Evolutionary conservation across 2,113 vertebrate genomes (phyloP).

Genomic region (Cnemophilus loriae): DNA sequence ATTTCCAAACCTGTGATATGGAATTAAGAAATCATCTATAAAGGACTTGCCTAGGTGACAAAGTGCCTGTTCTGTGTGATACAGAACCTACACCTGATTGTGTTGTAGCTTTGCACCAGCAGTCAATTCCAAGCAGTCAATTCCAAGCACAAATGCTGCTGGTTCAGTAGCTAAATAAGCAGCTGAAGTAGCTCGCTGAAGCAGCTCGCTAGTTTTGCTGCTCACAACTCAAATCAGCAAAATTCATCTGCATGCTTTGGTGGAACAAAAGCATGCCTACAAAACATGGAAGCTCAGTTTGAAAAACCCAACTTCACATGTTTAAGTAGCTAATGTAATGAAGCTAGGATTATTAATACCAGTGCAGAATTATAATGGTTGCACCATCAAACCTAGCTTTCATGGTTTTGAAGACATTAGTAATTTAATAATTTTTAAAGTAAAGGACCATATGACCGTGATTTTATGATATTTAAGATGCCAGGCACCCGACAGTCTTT

Average conservation of each 20-base stretch:
- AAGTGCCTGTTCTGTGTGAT: not conserved
- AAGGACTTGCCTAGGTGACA: not conserved
- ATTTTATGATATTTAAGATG: not conserved
- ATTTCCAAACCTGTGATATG: not conserved
- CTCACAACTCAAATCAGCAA: not conserved
- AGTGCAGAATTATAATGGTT: not conserved
- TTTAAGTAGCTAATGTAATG: not conserved
- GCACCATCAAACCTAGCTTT: not conserved
- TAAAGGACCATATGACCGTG: not conserved
- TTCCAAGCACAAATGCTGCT: not conserved
- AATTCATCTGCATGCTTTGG: not conserved
- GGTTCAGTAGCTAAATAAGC: not conserved
- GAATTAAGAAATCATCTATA: not conserved
- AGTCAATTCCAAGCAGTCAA: not conserved
- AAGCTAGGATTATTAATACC: not conserved
- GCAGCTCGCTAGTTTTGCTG: not conserved
- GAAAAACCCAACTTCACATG: not conserved
- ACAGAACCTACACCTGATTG: not conserved
- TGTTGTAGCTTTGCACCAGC: not conserved
- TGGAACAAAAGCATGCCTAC: not conserved
- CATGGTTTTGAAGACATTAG: not conserved
- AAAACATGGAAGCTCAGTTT: not conserved
- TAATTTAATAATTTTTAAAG: not conserved
- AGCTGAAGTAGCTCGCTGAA: not conserved
- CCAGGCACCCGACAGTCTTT: not conserved